Percentiles rank a stretch among this genome's conserved stretches.
phyloP scores from a whole-genome alignment of 1,140 invertebrate species.

The Hyposmocoma kahamanoa region DNA sequence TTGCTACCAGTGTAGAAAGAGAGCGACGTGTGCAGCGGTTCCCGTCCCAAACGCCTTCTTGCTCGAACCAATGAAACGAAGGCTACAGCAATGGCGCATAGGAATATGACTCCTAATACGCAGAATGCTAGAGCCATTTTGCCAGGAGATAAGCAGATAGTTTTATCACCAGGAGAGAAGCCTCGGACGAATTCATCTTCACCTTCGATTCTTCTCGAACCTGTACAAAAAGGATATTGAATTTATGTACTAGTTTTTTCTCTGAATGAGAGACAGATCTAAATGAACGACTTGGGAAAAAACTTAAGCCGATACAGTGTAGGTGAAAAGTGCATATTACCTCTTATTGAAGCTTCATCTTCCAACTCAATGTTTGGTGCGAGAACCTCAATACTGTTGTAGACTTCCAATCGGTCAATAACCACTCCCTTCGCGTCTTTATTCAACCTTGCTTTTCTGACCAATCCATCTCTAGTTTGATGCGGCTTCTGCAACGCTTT shows the following conservation, averaged over 20 bases:
- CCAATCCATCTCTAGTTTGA: slow-evolving; percentile 59
- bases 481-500: slow-evolving; percentile 57
- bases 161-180: slow-evolving; percentile 74
- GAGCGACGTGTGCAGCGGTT: slow-evolving; percentile 64
- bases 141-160: slow-evolving; percentile 82
- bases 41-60: slow-evolving; percentile 59
- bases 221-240: slow-evolving; percentile 24
- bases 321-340: slow-evolving; percentile 22
- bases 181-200: slow-evolving; percentile 51
- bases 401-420: slow-evolving; percentile 81
- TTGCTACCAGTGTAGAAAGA: slow-evolving; percentile 72
- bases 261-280: neutral
- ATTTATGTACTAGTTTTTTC: neutral
- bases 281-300: neutral
- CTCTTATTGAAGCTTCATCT: slow-evolving; percentile 71
- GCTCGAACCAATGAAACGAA: slow-evolving; percentile 78
- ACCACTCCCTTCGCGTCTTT: slow-evolving; percentile 74
- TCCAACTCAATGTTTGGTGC: slow-evolving; percentile 83
- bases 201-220: slow-evolving; percentile 55
- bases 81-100: slow-evolving; percentile 78
- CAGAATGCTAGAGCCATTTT: slow-evolving; percentile 82
- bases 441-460: slow-evolving; percentile 62
- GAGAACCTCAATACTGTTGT: slow-evolving; percentile 85
- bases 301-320: neutral
- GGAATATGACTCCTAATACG: slow-evolving; percentile 78